Evolutionary conservation across 1,140 invertebrate genomes (phyloP).

Genomic region (Drosophila mojavensis): DNA sequence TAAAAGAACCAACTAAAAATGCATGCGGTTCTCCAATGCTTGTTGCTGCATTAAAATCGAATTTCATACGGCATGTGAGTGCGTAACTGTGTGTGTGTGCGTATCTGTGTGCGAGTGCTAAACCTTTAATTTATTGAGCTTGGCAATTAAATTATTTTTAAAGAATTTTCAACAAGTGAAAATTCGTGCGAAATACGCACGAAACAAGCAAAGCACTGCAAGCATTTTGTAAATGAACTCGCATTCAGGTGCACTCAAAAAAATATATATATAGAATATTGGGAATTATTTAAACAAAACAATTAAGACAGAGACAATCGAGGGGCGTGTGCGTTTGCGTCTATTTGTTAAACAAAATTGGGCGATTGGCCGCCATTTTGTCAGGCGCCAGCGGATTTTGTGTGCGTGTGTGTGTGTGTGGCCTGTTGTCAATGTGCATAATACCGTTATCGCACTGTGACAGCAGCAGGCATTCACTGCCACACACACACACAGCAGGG

Average conservation of each 20-base stretch:
- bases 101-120: slow-evolving; percentile 1
- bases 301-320: slow-evolving; percentile 3
- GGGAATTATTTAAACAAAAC: slow-evolving; percentile 17
- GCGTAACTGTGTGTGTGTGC: neutral
- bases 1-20: slow-evolving; percentile 30
- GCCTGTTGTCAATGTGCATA: slow-evolving; percentile 75
- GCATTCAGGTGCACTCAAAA: slow-evolving; percentile 22
- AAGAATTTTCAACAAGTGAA: neutral
- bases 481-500: slow-evolving; percentile 19
- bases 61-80: slow-evolving; percentile 35
- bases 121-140: neutral
- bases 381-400: neutral
- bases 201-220: neutral
- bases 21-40: slow-evolving; percentile 45
- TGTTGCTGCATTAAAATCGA: slow-evolving; percentile 59
- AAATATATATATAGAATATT: neutral
- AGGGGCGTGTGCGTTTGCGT: slow-evolving; percentile 1
- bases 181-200: slow-evolving; percentile 1
- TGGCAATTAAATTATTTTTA: slow-evolving; percentile 50
- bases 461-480: slow-evolving; percentile 50
- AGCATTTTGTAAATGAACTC: slow-evolving; percentile 12
- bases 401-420: slow-evolving; percentile 18
- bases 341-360: slow-evolving; percentile 54
- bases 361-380: slow-evolving; percentile 9
- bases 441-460: slow-evolving; percentile 76